phyloP scores from a whole-genome alignment of 2,888 invertebrate genomes.

The Scaptomyza polygonia region DNA sequence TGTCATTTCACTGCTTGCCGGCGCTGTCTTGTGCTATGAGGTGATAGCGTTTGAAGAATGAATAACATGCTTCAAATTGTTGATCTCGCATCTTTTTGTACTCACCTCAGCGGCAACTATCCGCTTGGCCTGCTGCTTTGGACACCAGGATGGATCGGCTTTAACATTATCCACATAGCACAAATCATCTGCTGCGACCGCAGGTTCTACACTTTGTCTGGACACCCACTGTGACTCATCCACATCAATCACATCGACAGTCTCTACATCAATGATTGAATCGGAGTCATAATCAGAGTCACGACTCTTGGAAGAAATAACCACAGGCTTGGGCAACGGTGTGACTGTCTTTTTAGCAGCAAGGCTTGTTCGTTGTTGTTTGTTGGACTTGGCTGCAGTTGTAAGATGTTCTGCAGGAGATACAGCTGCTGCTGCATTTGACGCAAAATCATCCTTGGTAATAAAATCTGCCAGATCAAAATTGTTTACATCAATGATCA shows the following conservation, averaged over 20 bases:
- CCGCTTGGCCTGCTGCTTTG: constrained; percentile 58
- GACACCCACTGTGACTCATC: constrained; percentile 58
- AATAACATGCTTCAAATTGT: constrained; percentile 21
- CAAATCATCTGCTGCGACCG: constrained; percentile 47
- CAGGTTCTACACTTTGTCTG: constrained; percentile 4
- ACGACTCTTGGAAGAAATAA: constrained; percentile 40
- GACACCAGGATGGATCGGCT: constrained; percentile 83
- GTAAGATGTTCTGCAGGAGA: constrained; percentile 3
- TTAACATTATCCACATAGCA: constrained; percentile 79
- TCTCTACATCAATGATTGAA: constrained; percentile 84
- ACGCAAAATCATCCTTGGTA: constrained; percentile 82
- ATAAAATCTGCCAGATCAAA: constrained; percentile 84
- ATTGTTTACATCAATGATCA: constrained; percentile 79
- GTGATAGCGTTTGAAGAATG: constrained; percentile 47
- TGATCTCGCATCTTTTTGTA: constrained; percentile 13
- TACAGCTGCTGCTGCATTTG: constrained; percentile 4
- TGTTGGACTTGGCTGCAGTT: constrained; percentile 3
- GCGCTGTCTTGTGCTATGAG: constrained; percentile 58
- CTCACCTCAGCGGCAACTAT: constrained; percentile 71
- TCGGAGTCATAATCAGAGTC: constrained; percentile 82
- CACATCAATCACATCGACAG: constrained; percentile 82
- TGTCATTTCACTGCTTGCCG: constrained; percentile 7
- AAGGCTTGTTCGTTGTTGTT: neutral
- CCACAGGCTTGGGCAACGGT: constrained; percentile 10
- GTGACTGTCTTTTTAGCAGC: neutral